phyloP scores from a whole-genome alignment of 2,113 vertebrate genomes.

The Peromyscus leucopus region DNA sequence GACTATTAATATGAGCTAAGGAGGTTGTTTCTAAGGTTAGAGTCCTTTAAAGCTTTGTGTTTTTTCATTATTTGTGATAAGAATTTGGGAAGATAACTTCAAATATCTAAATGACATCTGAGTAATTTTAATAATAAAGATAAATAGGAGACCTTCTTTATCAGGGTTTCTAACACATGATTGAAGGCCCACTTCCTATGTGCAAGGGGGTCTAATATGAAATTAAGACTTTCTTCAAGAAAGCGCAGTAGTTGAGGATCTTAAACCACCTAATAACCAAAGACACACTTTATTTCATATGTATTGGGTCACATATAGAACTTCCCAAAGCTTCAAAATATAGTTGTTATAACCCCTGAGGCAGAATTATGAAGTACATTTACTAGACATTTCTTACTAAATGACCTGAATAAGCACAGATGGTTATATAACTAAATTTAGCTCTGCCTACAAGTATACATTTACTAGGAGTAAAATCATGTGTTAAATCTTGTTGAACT shows the following conservation, averaged over 20 bases:
- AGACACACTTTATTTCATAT: background rate
- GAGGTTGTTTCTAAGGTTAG: background rate
- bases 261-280: background rate
- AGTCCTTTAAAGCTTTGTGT: background rate
- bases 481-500: background rate
- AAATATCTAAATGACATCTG: background rate
- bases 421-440: background rate
- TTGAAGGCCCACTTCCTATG: background rate
- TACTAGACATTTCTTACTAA: constrained; percentile 37
- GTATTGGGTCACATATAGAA: background rate
- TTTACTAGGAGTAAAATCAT: background rate
- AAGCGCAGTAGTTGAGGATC: background rate
- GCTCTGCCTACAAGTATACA: background rate
- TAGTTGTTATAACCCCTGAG: background rate
- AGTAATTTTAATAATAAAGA: background rate
- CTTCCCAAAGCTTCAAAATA: background rate
- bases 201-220: background rate
- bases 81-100: background rate
- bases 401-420: constrained; percentile 21
- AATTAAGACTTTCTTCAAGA: background rate
- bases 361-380: background rate
- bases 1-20: background rate
- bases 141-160: background rate
- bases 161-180: background rate
- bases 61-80: background rate